These are phyloP conservation scores for Mimumesa dahlbomi DNA, from an alignment of 2,888 invertebrate genomes.

Conservation along the genomic window DNA sequence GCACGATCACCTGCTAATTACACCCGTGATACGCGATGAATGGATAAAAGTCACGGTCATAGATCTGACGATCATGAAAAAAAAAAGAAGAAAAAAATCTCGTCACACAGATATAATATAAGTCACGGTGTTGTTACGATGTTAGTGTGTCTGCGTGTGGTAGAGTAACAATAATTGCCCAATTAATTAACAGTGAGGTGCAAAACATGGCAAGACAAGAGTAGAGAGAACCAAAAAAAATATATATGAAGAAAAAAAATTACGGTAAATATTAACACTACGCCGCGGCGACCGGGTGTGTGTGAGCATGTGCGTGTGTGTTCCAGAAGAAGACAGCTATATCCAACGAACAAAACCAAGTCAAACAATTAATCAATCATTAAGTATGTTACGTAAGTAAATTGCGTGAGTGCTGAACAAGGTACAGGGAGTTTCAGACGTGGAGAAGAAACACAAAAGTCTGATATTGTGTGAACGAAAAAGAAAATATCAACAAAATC, in stretches of 20 bases:
- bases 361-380: constrained; percentile 48
- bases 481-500: too few species aligned
- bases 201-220: constrained; percentile 52
- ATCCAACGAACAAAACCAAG: constrained; percentile 50
- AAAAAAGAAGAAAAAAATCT: too few species aligned
- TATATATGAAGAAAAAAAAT: too few species aligned
- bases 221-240: too few species aligned
- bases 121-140: too few species aligned
- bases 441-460: too few species aligned
- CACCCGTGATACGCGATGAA: too few species aligned
- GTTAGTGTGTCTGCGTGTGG: constrained; percentile 15
- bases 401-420: constrained; percentile 41
- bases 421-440: constrained; percentile 6
- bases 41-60: too few species aligned
- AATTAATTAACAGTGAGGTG: constrained; percentile 60
- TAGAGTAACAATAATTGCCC: constrained; percentile 66
- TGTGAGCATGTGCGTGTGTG: constrained; percentile 34
- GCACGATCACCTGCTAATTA: too few species aligned
- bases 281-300: constrained; percentile 42
- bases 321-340: constrained; percentile 47
- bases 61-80: too few species aligned
- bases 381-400: constrained; percentile 31
- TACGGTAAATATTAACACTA: constrained; percentile 56
- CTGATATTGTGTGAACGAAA: too few species aligned
- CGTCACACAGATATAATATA: too few species aligned